A percentile compares a stretch with the other conserved stretches of the same genome.
These are phyloP conservation scores for Tethya wilhelma DNA, from an alignment of 37 sponge, comb jelly and placozoan species.

Conservation along the genomic window DNA sequence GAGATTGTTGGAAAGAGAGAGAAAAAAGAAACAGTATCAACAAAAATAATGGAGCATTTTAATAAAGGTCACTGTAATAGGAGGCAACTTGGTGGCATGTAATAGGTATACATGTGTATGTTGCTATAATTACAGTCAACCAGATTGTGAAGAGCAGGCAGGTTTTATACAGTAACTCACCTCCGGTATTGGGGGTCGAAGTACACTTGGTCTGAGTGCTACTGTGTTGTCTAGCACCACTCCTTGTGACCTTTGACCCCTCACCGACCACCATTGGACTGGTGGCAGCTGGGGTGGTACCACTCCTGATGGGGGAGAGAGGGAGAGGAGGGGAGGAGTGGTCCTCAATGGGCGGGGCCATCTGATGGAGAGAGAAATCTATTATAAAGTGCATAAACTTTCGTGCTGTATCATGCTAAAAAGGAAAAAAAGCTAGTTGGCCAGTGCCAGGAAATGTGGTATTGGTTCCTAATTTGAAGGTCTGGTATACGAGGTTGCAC, in stretches of 20 bases:
- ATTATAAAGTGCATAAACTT: too few species aligned
- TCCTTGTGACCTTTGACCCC: not conserved
- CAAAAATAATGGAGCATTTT: not conserved
- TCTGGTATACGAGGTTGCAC: too few species aligned
- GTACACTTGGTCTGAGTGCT: not conserved
- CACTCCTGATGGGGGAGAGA: not conserved
- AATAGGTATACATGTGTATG: too few species aligned
- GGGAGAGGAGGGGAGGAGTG: constrained; percentile 1
- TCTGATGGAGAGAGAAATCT: too few species aligned
- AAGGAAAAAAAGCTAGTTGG: too few species aligned
- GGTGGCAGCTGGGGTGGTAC: not conserved
- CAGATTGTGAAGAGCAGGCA: too few species aligned
- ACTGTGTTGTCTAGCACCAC: not conserved
- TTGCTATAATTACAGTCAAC: too few species aligned
- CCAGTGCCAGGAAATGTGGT: too few species aligned
- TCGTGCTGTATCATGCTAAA: too few species aligned
- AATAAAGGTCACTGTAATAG: not conserved
- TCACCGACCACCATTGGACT: not conserved
- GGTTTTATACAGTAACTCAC: not conserved
- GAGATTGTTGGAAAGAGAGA: not conserved
- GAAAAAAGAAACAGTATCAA: not conserved
- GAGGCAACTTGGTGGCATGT: too few species aligned
- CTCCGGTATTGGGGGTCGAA: constrained; percentile 35
- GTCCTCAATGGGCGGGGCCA: too few species aligned
- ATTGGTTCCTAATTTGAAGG: too few species aligned